Base-by-base conservation (phyloP, 1,140 invertebrate genomes). In the Caenorhabditis latens region DNA sequence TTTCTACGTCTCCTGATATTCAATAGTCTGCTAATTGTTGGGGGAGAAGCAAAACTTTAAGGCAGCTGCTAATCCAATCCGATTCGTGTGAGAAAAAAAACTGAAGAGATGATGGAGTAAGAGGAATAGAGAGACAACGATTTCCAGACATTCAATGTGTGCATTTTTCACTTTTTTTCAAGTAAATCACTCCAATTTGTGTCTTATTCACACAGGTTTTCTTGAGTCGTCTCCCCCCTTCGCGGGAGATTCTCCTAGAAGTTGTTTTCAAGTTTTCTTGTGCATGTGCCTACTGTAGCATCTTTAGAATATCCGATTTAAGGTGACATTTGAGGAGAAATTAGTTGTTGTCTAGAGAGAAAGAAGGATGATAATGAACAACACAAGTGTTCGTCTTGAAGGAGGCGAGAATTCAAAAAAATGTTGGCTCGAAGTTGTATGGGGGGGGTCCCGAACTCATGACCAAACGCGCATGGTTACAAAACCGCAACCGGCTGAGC, bases 1-100 rank as follows among this genome's bases (percentile, higher is more conserved):
- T 53, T 53, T 53, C 50, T 50, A 13, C 13, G 46, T 79, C 71
- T 79, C 71, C 43, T 42, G 46, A 24, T 50, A 79, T 79, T 79
- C 71, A 48, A 79, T 79, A 14, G 71, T 79, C 16, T 50, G 71
- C 11, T 79, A 79, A 79, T 79, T 79, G 21, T 24, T 19, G 9
- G 8, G 11, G 8, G 46, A 46, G 19, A 8, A 71, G 40, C 13
- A 71, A 43, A 43, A n/a, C 42, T 71, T 71, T 71, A 46, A 46
- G 14, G 42, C 65, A 46, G 65, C 65, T 71, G 65, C 65, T 71
- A 71, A 71, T 71, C 65, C 65, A 71, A 71, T 71, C 40, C 16
- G 24, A 40, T 71, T 46, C n/a, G 65, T 46, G 65, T 71, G 61
- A 32, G 61, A 40, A 32, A 63, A n/a, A 32, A 63, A 63, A 63